These are phyloP conservation scores for Trachops cirrhosus DNA, from an alignment of 2,797 vertebrate genomes.

Conservation along the genomic window DNA sequence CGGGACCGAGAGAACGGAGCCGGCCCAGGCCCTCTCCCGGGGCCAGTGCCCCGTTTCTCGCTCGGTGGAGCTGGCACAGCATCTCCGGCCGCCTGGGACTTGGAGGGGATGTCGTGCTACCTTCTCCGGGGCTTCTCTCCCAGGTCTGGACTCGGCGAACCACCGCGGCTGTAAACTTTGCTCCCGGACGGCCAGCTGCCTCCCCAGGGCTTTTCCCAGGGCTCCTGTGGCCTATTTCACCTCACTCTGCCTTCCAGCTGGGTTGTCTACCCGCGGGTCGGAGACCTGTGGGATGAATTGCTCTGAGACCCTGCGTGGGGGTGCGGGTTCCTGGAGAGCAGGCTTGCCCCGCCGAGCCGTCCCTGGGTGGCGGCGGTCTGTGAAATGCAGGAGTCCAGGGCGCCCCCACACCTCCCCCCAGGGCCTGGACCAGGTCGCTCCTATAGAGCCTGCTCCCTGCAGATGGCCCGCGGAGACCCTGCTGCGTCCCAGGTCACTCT, in stretches of 20 bases:
- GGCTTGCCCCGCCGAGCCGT: background rate
- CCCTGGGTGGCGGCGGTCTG: background rate
- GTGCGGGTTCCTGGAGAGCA: background rate
- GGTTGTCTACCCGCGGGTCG: background rate
- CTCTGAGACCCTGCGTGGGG: background rate
- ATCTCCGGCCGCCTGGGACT: background rate
- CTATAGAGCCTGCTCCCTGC: background rate
- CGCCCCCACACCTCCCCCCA: background rate
- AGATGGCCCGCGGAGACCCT: background rate
- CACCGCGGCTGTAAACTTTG: rapidly evolving
- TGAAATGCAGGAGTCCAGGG: background rate
- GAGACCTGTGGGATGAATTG: background rate
- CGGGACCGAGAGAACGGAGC: rapidly evolving
- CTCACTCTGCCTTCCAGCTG: background rate
- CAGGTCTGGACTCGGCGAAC: background rate
- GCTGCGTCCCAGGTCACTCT: no score
- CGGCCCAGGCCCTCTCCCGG: background rate
- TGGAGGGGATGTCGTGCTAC: rapidly evolving
- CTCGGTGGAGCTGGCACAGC: rapidly evolving
- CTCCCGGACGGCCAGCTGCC: background rate
- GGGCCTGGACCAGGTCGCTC: background rate
- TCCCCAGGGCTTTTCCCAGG: rapidly evolving
- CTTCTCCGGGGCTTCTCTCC: rapidly evolving
- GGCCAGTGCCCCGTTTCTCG: background rate
- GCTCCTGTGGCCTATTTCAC: no score